phyloP scores from a whole-genome alignment of 2,113 vertebrate genomes.

The Ahaetulla prasina region DNA sequence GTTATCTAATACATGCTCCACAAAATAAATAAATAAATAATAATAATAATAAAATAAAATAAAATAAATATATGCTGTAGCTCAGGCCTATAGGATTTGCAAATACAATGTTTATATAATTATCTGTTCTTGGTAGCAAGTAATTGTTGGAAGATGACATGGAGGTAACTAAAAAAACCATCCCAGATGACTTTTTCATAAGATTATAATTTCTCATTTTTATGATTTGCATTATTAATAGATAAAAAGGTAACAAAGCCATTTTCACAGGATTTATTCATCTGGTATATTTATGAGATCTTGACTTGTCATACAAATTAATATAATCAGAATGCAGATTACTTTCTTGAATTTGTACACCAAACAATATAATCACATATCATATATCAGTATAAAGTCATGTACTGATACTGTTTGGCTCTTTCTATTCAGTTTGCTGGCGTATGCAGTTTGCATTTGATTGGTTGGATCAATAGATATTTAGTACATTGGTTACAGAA shows the following conservation, averaged over 20 bases:
- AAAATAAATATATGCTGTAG: conserved; percentile 14
- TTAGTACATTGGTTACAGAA: neutral
- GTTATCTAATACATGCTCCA: too few species aligned
- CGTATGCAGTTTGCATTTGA: neutral
- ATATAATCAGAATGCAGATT: neutral
- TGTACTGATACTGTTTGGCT: neutral
- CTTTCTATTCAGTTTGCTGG: neutral
- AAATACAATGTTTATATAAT: conserved; percentile 49
- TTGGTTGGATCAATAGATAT: neutral
- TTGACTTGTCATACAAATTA: neutral
- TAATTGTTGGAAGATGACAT: conserved; percentile 4
- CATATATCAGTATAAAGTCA: neutral
- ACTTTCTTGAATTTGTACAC: neutral
- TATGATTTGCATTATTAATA: conserved; percentile 41
- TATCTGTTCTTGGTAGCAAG: conserved; percentile 53
- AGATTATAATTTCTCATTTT: conserved; percentile 23
- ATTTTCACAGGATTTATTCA: neutral
- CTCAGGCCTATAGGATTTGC: conserved; percentile 48
- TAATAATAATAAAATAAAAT: too few species aligned
- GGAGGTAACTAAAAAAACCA: conserved; percentile 38
- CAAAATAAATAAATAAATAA: too few species aligned
- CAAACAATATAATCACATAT: neutral
- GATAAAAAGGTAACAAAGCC: neutral
- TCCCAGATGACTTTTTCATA: conserved; percentile 37
- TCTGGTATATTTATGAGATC: conserved; percentile 21